These are phyloP conservation scores for Diploptera punctata DNA, from an alignment of 2,888 invertebrate genomes.

Conservation along the genomic window DNA sequence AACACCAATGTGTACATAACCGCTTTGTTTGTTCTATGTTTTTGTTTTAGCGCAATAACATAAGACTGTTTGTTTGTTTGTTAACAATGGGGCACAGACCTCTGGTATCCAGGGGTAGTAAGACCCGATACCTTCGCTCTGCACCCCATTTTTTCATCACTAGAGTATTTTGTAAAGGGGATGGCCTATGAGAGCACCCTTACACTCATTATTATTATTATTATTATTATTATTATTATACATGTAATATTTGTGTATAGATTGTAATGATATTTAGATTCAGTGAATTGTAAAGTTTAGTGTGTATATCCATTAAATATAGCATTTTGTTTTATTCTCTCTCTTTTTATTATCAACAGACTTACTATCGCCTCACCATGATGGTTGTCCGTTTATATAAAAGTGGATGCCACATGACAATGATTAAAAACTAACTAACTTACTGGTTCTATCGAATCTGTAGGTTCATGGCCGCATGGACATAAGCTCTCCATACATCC, in stretches of 20 bases:
- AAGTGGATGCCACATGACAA: too few relatives aligned
- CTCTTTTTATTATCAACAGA: too few relatives aligned
- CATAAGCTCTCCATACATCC: too few relatives aligned
- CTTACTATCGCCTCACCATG: too few relatives aligned
- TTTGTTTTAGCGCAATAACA: background rate
- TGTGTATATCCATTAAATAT: slow-evolving; percentile 29
- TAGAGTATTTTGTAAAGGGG: background rate
- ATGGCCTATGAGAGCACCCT: background rate
- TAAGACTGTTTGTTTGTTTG: background rate
- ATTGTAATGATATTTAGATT: background rate
- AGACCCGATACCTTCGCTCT: background rate
- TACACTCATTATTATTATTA: background rate
- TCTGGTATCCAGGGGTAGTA: slow-evolving; percentile 14
- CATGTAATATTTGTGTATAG: slow-evolving; percentile 25
- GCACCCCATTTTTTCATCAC: too few relatives aligned
- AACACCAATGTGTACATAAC: background rate
- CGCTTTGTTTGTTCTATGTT: background rate
- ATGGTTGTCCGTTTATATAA: too few relatives aligned
- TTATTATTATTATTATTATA: slow-evolving; percentile 19
- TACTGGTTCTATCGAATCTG: too few relatives aligned
- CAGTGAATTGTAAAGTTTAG: slow-evolving; percentile 14
- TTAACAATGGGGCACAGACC: background rate
- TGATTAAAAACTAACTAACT: too few relatives aligned
- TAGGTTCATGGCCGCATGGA: too few relatives aligned
- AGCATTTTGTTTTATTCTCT: slow-evolving; percentile 25